Evolutionary conservation across 2,888 invertebrate genomes (phyloP).

Genomic region (Amblyteles armatorius): DNA sequence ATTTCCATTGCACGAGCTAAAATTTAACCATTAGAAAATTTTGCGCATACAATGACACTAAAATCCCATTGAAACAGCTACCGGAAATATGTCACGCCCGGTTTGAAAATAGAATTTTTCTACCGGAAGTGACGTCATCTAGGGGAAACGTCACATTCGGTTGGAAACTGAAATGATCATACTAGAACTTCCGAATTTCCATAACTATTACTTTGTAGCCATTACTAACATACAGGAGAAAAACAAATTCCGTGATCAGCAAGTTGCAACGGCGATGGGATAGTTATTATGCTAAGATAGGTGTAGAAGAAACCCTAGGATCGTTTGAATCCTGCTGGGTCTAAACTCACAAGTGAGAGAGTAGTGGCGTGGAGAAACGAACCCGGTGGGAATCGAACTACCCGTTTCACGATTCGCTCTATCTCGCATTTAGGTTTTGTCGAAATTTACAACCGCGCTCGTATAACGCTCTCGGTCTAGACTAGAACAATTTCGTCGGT

Average conservation of each 20-base stretch:
- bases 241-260: conserved; percentile 1
- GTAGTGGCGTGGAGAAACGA: conserved; percentile 6
- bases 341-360: conserved; percentile 18
- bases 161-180: not conserved
- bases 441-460: conserved; percentile 59
- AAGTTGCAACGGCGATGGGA: conserved; percentile 25
- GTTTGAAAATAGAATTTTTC: too few species aligned
- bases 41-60: too few species aligned
- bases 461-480: conserved; percentile 59
- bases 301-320: not conserved
- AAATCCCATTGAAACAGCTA: too few species aligned
- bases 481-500: conserved; percentile 63
- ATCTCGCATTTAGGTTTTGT: conserved; percentile 50
- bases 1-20: too few species aligned
- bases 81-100: too few species aligned
- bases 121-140: not conserved
- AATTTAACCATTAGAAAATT: too few species aligned
- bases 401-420: conserved; percentile 30
- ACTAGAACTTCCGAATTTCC: not conserved
- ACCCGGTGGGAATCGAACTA: conserved; percentile 31
- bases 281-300: conserved; percentile 18
- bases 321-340: not conserved
- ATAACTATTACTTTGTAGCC: not conserved
- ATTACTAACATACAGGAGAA: not conserved
- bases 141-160: not conserved